These are phyloP conservation scores for Cynodonichthys magdalenae DNA, from an alignment of 2,797 vertebrate species.

Conservation along the genomic window DNA sequence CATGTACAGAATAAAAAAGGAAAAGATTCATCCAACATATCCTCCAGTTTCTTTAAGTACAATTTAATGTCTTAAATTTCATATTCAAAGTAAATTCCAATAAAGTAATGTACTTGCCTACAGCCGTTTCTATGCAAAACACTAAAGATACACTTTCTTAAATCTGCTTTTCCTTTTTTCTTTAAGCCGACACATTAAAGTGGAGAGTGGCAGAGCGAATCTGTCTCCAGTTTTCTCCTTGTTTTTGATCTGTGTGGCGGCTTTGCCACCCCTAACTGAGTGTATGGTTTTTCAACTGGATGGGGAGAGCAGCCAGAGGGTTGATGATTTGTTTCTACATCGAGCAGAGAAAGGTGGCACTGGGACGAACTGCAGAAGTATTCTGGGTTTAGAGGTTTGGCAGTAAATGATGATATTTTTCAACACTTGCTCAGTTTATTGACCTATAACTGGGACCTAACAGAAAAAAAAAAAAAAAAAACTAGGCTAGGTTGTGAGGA, in stretches of 20 bases:
- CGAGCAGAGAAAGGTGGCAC: conserved; percentile 16
- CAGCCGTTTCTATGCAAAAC: not conserved
- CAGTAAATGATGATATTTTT: conserved; percentile 3
- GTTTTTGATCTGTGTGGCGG: conserved; percentile 25
- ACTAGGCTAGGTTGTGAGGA: no score
- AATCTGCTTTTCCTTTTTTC: conserved; percentile 2
- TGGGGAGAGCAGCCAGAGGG: conserved; percentile 28
- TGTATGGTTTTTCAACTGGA: conserved; percentile 17
- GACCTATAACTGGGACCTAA: conserved; percentile 17
- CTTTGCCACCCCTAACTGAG: conserved; percentile 14
- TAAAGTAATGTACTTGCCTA: no score
- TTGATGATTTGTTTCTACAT: conserved; percentile 50
- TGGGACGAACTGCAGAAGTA: conserved; percentile 1
- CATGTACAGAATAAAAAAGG: no score
- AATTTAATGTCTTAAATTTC: no score
- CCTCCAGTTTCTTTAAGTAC: no score
- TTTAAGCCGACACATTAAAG: conserved; percentile 22
- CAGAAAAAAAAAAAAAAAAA: no score
- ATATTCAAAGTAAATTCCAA: no score
- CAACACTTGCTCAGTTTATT: conserved; percentile 9
- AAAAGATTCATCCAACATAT: no score
- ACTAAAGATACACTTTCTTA: conserved; percentile 12
- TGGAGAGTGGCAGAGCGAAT: conserved; percentile 43
- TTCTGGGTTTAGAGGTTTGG: not conserved
- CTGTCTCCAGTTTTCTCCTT: conserved; percentile 31